Base-by-base conservation (phyloP, 2,888 invertebrate genomes). In the Eristalis intricaria region DNA sequence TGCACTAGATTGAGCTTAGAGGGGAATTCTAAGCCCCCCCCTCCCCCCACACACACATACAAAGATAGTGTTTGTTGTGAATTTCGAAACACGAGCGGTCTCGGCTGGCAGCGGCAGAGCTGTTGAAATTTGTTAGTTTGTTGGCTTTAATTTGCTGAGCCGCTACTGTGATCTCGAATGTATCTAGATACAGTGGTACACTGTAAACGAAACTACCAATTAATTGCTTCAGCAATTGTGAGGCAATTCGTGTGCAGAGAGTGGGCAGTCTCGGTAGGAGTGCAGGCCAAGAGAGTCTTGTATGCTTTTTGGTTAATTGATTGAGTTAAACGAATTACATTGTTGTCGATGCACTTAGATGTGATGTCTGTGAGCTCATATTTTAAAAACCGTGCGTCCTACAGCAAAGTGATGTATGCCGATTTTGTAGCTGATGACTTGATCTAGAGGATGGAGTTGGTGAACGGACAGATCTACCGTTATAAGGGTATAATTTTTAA, bases 141-240 rank as follows among this genome's bases (percentile, higher is more conserved):
- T 68, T 77, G 74, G 43, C 60, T 70, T 61, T 78, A 74, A 75
- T 77, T 85, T 85, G 73, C 64, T 61, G 19, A 50, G 40, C 77
- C 63, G 82, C 56, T 65, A 70, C 63, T 77, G 61, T 43, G 22
- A 19, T 40, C 5, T 26, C n/a, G 32, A 11, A 7, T 56, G 35
- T 32, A 15, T 19, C 11, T 35, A 66, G n/a, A 35, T 56, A 23
- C 29, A 43, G n/a, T 19, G 15, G 15, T 29, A 8, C 35, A 60
- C 38, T 56, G 11, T 23, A 65, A 56, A 22, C 43, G 61, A 78
- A 83, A 86, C 78, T 71, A 75, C 74, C 86, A 86, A 79, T 86
- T 86, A 86, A 86, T 83, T 83, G 86, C 86, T 75, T 75, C 71
- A 75, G 66, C 82, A 86, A 86, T 86, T 86, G 78, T 83, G 78